phyloP scores from a whole-genome alignment of 2,888 invertebrate genomes.

The Xestia xanthographa region DNA sequence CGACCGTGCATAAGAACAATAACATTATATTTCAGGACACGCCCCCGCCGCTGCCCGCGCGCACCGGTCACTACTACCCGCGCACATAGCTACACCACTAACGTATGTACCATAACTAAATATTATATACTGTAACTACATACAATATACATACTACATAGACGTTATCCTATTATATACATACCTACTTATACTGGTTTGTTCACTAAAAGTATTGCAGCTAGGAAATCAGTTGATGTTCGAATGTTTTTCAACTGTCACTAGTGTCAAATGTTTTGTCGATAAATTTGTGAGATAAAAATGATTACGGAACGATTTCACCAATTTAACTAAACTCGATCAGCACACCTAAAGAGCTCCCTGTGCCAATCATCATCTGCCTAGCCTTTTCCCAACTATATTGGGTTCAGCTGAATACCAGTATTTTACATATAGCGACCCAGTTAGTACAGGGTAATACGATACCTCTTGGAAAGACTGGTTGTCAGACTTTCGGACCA shows the following conservation, averaged over 20 bases:
- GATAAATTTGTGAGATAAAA: background rate
- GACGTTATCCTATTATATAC: slow-evolving; percentile 36
- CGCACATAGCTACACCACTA: slow-evolving; percentile 82
- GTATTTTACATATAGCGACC: background rate
- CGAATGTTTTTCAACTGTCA: background rate
- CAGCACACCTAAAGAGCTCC: background rate
- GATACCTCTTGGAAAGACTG: background rate
- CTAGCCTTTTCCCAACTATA: background rate
- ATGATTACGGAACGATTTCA: background rate
- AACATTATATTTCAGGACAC: slow-evolving; percentile 80
- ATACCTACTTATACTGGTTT: slow-evolving; percentile 31
- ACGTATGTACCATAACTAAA: slow-evolving; percentile 58
- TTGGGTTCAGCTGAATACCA: background rate
- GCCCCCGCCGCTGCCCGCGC: slow-evolving; percentile 87
- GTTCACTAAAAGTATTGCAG: slow-evolving; percentile 18
- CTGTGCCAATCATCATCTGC: background rate
- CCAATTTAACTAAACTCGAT: background rate
- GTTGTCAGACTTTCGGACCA: background rate
- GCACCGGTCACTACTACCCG: slow-evolving; percentile 87
- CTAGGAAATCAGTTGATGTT: slow-evolving; percentile 27
- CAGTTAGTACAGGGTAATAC: background rate
- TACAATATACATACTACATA: slow-evolving; percentile 47
- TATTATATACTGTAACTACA: slow-evolving; percentile 47
- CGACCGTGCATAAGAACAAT: too few species aligned
- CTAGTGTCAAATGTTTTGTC: background rate